phyloP scores from a whole-genome alignment of 2,888 invertebrate genomes.

The Eristalinus sepulchralis region DNA sequence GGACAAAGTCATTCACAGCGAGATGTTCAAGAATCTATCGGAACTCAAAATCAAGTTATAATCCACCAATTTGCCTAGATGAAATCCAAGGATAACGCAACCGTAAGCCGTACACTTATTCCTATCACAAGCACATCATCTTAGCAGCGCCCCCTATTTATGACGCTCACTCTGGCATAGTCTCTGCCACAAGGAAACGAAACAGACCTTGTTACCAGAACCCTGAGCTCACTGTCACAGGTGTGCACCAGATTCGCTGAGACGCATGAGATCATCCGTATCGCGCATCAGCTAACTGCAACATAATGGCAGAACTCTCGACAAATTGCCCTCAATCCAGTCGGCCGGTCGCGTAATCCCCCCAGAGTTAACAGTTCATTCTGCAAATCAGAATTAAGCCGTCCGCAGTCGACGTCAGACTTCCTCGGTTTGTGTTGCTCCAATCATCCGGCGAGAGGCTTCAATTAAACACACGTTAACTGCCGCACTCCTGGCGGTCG shows the following conservation, averaged over 20 bases:
- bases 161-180: neutral
- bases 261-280: neutral
- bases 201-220: neutral
- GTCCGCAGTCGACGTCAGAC: slow-evolving; percentile 34
- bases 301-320: neutral
- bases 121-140: neutral
- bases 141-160: neutral
- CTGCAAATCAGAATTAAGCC: slow-evolving; percentile 45
- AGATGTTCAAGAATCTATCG: too few species aligned
- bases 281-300: neutral
- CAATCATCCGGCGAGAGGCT: slow-evolving; percentile 57
- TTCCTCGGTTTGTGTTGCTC: slow-evolving; percentile 54
- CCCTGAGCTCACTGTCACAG: neutral
- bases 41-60: too few species aligned
- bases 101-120: too few species aligned
- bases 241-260: neutral
- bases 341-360: neutral
- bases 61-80: too few species aligned
- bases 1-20: too few species aligned
- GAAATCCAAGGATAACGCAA: too few species aligned
- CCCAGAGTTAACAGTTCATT: slow-evolving; percentile 23
- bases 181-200: neutral
- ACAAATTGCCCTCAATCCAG: neutral
- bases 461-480: slow-evolving; percentile 72
- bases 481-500: slow-evolving; percentile 53